Percentiles rank a stretch among this genome's conserved stretches.
These are phyloP conservation scores for Acanthoscelides obtectus DNA, from an alignment of 2,888 invertebrate genomes.

Conservation along the genomic window DNA sequence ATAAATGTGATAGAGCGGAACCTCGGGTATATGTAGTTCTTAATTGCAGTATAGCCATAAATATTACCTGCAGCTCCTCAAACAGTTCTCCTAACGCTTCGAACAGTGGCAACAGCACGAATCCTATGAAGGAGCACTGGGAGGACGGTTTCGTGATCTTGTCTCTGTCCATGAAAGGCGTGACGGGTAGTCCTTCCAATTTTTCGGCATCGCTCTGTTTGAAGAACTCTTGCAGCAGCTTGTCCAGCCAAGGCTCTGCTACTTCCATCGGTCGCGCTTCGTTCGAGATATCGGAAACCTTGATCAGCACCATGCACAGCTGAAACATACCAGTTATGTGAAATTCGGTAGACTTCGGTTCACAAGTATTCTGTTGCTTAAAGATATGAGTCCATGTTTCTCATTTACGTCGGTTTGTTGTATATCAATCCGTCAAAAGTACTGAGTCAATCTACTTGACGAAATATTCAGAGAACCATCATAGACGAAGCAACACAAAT, in stretches of 20 bases:
- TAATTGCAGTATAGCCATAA: too few species aligned
- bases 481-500: too few species aligned
- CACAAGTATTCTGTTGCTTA: too few species aligned
- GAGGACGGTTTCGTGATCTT: conserved; percentile 80
- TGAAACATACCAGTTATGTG: conserved; percentile 40
- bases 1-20: too few species aligned
- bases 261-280: conserved; percentile 79
- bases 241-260: conserved; percentile 78
- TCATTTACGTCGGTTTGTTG: too few species aligned
- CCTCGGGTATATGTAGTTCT: too few species aligned
- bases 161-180: conserved; percentile 82
- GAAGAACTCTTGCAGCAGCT: conserved; percentile 68
- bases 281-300: conserved; percentile 80
- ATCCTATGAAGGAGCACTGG: conserved; percentile 78
- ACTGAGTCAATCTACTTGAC: too few species aligned
- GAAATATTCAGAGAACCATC: too few species aligned
- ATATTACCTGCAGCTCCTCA: conserved; percentile 68
- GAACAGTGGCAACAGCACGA: conserved; percentile 74
- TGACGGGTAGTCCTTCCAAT: conserved; percentile 75
- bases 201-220: conserved; percentile 79
- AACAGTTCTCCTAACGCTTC: conserved; percentile 72
- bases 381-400: too few species aligned
- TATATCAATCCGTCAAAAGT: too few species aligned
- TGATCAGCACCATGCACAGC: conserved; percentile 76
- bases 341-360: too few species aligned